Evolutionary conservation across 1,140 invertebrate genomes (phyloP).

Genomic region (Hyphantria cunea): DNA sequence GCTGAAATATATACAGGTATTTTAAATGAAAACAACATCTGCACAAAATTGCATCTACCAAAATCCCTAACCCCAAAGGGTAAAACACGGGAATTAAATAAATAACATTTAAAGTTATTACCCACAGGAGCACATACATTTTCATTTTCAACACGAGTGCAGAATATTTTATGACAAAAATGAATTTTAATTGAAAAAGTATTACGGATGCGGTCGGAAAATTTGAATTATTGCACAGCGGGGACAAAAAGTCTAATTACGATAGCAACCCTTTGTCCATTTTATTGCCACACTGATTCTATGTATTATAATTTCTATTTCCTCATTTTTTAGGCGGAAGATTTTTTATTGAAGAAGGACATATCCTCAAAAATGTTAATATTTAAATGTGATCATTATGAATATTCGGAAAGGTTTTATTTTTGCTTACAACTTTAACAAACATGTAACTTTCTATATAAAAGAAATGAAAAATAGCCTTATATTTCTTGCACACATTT

Average conservation of each 20-base stretch:
- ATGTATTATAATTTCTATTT: constrained; percentile 39
- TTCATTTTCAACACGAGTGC: constrained; percentile 31
- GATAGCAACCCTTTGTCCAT: constrained; percentile 38
- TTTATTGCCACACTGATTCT: constrained; percentile 41
- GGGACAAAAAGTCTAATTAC: constrained; percentile 52
- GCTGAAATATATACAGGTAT: constrained; percentile 8
- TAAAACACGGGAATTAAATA: background rate
- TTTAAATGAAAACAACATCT: constrained; percentile 12
- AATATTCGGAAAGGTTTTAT: too few species aligned
- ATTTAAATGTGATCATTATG: too few species aligned
- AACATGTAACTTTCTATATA: too few species aligned
- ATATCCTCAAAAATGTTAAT: too few species aligned
- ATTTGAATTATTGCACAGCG: constrained; percentile 47
- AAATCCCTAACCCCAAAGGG: background rate
- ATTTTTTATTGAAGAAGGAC: background rate
- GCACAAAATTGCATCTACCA: background rate
- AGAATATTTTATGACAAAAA: constrained; percentile 32
- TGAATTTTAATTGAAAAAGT: constrained; percentile 49
- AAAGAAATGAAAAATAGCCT: too few species aligned
- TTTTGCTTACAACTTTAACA: too few species aligned
- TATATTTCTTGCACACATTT: too few species aligned
- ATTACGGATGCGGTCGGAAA: constrained; percentile 42
- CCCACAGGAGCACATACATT: constrained; percentile 27
- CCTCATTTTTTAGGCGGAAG: constrained; percentile 16
- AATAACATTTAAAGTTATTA: constrained; percentile 22